Base-by-base conservation (phyloP, 2,797 vertebrate genomes). In the Premnoplex brunnescens region DNA sequence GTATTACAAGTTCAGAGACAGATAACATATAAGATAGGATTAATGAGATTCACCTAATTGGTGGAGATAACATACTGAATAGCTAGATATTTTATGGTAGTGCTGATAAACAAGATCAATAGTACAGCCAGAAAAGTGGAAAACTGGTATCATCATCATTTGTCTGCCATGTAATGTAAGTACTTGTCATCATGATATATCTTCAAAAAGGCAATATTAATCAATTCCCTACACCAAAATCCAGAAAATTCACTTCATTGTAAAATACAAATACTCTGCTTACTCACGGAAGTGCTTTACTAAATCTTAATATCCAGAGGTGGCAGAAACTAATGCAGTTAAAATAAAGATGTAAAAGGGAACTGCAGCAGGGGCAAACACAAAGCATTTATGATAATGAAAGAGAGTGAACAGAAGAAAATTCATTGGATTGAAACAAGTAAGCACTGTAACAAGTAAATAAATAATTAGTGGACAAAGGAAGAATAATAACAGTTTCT, bases 51-150 rank as follows among this genome's bases (percentile, higher is more conserved):
- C 63, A 81, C 62, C 19, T 95, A 93, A 95, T 71, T 89, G 79
- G 46, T 79, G 56, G 48, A 92, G 59, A 72, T 97, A 95, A 93
- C 69, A 88, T 80, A 92, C 43, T 82, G 88, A 94, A 95, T 93
- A 92, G 39, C 73, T 72, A 59, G 72, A 30, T 62, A 79, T 95
- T 97, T 97, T 95, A 93, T 94, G 64, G 72, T 75, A 85, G 48
- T 49, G 56, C 64, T 93, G 89, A 96, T 96, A 95, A 96, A 92
- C 59, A 91, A 93, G 89, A 97, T 95, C 92, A 96, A 91, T 75
- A 95, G 64, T 85, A 89, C 49, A 95, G 73, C 68, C 63, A 96
- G 87, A 74, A 96, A 96, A 96, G 85, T 88, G 83, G 85, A 96
- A 96, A 96, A 85, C 74, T 64, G 49, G 43, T 91, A 92, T 89